Evolutionary conservation across 1,140 invertebrate species (phyloP), one percentile per base, ranked within the genome.

Genomic region (Drosophila pachea): DNA sequence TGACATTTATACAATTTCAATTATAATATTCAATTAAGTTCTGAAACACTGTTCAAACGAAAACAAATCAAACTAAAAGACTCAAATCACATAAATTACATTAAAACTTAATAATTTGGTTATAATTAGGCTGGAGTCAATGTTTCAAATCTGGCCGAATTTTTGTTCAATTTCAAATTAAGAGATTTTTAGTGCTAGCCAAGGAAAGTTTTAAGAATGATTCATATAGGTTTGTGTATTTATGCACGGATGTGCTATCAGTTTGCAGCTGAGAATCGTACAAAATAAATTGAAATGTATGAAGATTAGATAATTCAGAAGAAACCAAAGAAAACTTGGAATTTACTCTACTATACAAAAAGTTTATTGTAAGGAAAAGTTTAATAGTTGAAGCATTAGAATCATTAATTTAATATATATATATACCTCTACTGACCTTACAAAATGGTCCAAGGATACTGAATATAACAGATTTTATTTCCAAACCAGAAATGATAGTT

Each of bases 271-370:
- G 32, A 38, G 52, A 68, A 52, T 50, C 47, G 35, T 29, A 42
- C 6, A 8, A 68, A 64, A 50, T 29, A 36, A 42, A 49, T 53
- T 31, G 36, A 50, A 59, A 60, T 58, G 32, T 66, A 50, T 43
- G 38, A 8, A 50, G 66, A 68, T 68, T 64, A 68, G 66, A 68
- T 68, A 56, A 56, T 64, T 50, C 8, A 36, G 48, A 42, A 48
- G 8, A 49, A 38, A 56, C 5, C 4, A 32, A 0, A 31, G 11
- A 14, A 14, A 4, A n/a, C 32, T 4, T 33, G 5, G 29, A 7
- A 33, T 12, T n/a, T 22, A 22, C 22, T 2, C 22, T 22, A 22
- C 3, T 22, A 3, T 22, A 22, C 22, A 22, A 22, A 22, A 22
- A 22, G 22, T 3, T 22, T 22, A 22, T 22, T 22, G 22, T 22